phyloP scores from a whole-genome alignment of 2,113 vertebrate species.

The Riparia riparia region DNA sequence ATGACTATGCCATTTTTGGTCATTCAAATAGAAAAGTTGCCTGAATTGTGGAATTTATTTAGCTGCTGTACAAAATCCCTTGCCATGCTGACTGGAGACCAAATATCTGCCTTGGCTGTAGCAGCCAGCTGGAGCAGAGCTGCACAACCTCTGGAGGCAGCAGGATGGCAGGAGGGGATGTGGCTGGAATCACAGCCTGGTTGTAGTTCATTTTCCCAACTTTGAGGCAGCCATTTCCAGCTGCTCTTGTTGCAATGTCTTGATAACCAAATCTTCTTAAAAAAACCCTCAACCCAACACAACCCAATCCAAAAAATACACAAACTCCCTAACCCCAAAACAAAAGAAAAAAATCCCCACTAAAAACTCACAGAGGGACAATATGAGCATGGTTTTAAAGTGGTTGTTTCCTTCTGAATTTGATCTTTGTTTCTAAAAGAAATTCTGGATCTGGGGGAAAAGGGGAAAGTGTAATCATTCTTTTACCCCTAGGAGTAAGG shows the following conservation, averaged over 20 bases:
- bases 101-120: background rate
- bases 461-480: background rate
- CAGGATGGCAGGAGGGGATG: background rate
- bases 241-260: background rate
- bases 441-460: background rate
- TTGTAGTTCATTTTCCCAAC: background rate
- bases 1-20: background rate
- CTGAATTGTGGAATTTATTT: background rate
- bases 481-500: background rate
- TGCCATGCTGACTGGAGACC: background rate
- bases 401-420: background rate
- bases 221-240: background rate
- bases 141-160: background rate
- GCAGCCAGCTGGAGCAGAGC: background rate
- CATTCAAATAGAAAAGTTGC: background rate
- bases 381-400: background rate
- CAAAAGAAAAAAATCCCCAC: background rate
- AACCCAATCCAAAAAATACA: background rate
- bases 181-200: background rate
- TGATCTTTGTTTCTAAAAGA: background rate
- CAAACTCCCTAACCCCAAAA: background rate
- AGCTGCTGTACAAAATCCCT: background rate
- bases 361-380: fast-evolving
- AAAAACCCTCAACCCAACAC: background rate
- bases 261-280: background rate